phyloP scores from a whole-genome alignment of 2,888 invertebrate genomes.

The Keiferia lycopersicella region DNA sequence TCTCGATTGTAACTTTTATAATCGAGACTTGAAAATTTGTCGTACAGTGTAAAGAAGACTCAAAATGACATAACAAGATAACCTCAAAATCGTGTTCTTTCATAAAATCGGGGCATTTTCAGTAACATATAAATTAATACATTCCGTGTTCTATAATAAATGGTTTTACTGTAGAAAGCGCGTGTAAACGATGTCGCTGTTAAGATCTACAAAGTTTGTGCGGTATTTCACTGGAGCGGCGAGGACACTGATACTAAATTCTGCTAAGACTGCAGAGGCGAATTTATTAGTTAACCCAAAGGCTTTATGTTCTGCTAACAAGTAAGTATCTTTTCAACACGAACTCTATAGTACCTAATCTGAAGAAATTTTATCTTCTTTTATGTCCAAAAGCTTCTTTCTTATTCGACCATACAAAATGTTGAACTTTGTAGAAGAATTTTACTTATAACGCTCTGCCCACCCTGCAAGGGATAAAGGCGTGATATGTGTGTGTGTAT shows the following conservation, averaged over 20 bases:
- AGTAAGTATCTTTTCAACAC: constrained; percentile 49
- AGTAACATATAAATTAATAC: constrained; percentile 12
- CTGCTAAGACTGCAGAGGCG: constrained; percentile 84
- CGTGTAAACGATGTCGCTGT: constrained; percentile 79
- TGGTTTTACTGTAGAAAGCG: constrained; percentile 36
- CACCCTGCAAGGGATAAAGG: too few relatives aligned
- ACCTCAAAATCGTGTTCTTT: constrained; percentile 51
- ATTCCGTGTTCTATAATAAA: constrained; percentile 27
- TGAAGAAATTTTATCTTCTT: neutral
- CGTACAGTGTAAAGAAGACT: constrained; percentile 4
- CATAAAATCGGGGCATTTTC: constrained; percentile 25
- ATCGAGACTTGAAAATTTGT: neutral
- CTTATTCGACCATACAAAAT: neutral
- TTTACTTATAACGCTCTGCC: neutral
- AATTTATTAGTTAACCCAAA: constrained; percentile 74
- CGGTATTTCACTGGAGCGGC: constrained; percentile 88
- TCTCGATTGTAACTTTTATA: neutral
- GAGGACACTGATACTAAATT: constrained; percentile 84
- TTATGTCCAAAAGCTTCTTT: neutral
- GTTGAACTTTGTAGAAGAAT: neutral
- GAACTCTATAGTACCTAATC: neutral
- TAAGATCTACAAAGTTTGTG: constrained; percentile 88
- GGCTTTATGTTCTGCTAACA: constrained; percentile 61
- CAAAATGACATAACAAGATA: constrained; percentile 61
- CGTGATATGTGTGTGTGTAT: too few relatives aligned